Percentiles rank a stretch among this genome's conserved stretches.
phyloP scores from a whole-genome alignment of 2,113 vertebrate genomes.

The Puma concolor region DNA sequence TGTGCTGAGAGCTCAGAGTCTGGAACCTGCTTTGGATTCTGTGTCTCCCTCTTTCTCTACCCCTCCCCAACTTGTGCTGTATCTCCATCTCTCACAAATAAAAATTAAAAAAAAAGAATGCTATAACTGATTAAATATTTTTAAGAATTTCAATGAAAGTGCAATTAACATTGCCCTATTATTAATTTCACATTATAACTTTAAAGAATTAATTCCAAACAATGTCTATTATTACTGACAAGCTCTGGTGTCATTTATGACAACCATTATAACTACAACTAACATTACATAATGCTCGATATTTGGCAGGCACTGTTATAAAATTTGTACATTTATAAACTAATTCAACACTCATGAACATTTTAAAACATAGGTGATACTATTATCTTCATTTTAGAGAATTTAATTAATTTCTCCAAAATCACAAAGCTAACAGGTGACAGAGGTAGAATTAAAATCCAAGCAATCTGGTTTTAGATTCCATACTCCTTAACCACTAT shows the following conservation, averaged over 20 bases:
- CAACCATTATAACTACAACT: background rate
- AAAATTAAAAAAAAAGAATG: background rate
- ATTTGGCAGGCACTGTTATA: background rate
- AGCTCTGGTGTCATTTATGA: background rate
- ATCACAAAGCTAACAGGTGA: background rate
- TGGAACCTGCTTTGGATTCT: no score
- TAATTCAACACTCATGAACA: background rate
- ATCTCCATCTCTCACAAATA: no score
- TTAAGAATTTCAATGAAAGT: background rate
- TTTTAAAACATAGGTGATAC: background rate
- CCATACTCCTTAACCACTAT: background rate
- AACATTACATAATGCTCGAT: background rate
- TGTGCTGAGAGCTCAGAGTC: no score
- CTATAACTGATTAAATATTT: background rate
- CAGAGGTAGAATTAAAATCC: background rate
- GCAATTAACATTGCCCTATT: background rate
- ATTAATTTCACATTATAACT: background rate
- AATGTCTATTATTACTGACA: background rate
- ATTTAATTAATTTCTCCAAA: background rate
- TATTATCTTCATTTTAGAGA: background rate
- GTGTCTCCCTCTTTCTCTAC: no score
- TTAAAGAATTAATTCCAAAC: background rate
- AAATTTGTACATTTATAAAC: background rate
- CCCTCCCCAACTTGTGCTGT: no score
- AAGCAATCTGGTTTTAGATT: background rate